Base-by-base conservation (phyloP, 2,113 vertebrate genomes). In the Calidris pugnax region DNA sequence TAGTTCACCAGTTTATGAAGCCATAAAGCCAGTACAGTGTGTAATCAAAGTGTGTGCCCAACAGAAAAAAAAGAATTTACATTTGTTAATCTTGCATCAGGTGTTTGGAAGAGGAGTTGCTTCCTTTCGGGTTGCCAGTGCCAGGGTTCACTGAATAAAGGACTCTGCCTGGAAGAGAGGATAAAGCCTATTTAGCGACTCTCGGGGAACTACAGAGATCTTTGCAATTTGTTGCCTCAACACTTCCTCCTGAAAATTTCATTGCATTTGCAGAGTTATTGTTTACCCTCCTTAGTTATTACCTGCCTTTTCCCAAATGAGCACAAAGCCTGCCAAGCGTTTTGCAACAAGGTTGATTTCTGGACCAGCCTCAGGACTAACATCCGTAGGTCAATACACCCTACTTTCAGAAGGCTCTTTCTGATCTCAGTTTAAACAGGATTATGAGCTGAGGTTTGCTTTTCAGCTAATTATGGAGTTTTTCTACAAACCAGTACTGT, bases 1-100 rank as follows among this genome's bases (percentile, higher is more conserved):
- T 59, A 90, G 79, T 37, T 89, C 55, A 35, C 35, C 50, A 50
- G 50, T 63, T 94, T 83, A 95, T 88, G 71, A 94, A 93, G 83
- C 69, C 85, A 88, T 94, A 87, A 97, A 85, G 60, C 32, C 48
- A 73, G 43, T 53, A 43, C 62, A 69, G 59, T 37, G 28, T 71
- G 72, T 71, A 90, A 90, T 67, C 55, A 77, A 50, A 73, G 32
- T 4, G 4, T 43, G 85, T 94, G 68, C 74, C 56, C 41, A 56
- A 59, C 87, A 66, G 67, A 78, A 80, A 77, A 77, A 68, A 27
- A 89, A 91, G 77, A 76, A 73, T 10, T 79, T 20, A 43, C 72
- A 22, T 48, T 82, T 53, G 74, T 41, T 91, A 20, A 30, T 91
- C 62, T 92, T 62, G 60, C 35, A 60, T 75, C 51, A 85, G 47